Percentiles rank a stretch among this genome's conserved stretches.
Conservation (phyloP, 2,113 vertebrate species). For the Erpornis zantholeuca region DNA sequence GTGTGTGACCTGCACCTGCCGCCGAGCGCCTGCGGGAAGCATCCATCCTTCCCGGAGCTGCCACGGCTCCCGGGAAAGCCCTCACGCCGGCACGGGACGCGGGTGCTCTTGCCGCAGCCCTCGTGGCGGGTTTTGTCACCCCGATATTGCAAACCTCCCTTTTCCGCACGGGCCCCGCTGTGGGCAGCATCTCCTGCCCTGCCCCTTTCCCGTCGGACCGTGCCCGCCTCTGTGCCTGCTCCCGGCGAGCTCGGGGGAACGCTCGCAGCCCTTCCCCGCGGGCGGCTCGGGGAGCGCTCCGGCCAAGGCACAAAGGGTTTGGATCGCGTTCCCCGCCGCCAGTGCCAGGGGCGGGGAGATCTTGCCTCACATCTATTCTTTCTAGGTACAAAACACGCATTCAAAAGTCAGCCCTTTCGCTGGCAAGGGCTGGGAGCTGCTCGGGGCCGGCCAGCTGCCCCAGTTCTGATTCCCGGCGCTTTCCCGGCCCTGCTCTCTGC, state of each 20-base stretch:
- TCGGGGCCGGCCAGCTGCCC: neutral
- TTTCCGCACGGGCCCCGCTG: fast-evolving
- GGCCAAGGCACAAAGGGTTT: conserved; percentile 1
- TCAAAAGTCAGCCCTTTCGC: neutral
- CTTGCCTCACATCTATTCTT: conserved; percentile 35
- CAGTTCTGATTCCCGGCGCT: neutral
- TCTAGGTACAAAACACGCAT: conserved; percentile 48
- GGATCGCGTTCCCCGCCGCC: neutral
- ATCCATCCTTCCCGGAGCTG: neutral
- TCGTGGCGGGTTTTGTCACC: neutral
- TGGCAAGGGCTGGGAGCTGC: conserved; percentile 12
- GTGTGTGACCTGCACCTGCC: neutral
- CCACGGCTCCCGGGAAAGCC: neutral
- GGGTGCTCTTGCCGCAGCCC: neutral
- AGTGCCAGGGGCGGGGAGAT: conserved; percentile 45
- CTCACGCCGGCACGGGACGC: fast-evolving
- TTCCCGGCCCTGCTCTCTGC: neutral
- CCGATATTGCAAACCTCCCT: neutral
- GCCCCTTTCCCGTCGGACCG: fast-evolving
- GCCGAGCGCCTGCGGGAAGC: fast-evolving
- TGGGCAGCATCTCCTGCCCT: neutral
- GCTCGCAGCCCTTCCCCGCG: neutral
- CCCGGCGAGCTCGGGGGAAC: neutral
- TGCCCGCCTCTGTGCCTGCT: neutral
- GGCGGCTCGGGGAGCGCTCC: neutral